Evolutionary conservation across 1,140 invertebrate genomes (phyloP).

Genomic region (Schmidtea mediterranea): DNA sequence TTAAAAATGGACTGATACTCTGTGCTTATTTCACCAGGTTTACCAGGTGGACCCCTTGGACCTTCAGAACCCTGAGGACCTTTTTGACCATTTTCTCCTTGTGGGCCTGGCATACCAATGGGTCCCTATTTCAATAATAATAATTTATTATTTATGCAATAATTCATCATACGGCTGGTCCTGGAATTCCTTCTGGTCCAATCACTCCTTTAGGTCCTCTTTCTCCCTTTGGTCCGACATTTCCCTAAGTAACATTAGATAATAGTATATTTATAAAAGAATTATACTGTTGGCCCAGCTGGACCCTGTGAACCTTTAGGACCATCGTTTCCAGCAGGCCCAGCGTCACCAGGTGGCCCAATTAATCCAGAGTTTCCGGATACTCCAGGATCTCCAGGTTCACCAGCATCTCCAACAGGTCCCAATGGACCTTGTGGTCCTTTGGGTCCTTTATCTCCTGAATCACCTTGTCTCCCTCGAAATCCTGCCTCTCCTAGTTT

Average conservation of each 20-base stretch:
- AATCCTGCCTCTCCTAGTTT: constrained; percentile 20
- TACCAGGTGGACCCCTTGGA: neutral
- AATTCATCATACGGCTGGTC: constrained; percentile 12
- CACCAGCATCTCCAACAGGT: neutral
- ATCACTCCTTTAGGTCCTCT: constrained; percentile 12
- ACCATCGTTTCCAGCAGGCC: constrained; percentile 9
- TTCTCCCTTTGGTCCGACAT: constrained; percentile 7
- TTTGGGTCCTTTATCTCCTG: constrained; percentile 5
- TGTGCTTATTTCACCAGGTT: constrained; percentile 2
- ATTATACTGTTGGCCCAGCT: constrained; percentile 9
- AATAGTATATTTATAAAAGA: constrained; percentile 29
- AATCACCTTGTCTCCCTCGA: constrained; percentile 1
- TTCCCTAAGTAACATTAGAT: constrained; percentile 14
- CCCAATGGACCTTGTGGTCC: constrained; percentile 5
- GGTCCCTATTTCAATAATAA: too few species aligned
- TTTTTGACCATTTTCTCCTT: constrained; percentile 47
- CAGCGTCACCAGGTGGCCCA: constrained; percentile 7
- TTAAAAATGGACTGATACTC: neutral
- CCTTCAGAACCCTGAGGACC: neutral
- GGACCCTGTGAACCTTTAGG: constrained; percentile 24
- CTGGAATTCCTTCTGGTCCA: constrained; percentile 13
- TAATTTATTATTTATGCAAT: too few species aligned
- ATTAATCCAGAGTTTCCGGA: constrained; percentile 2
- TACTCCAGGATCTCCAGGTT: constrained; percentile 4
- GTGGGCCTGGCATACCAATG: constrained; percentile 28